Base-by-base conservation (phyloP, 2,888 invertebrate species). In the Doris montereyensis region DNA sequence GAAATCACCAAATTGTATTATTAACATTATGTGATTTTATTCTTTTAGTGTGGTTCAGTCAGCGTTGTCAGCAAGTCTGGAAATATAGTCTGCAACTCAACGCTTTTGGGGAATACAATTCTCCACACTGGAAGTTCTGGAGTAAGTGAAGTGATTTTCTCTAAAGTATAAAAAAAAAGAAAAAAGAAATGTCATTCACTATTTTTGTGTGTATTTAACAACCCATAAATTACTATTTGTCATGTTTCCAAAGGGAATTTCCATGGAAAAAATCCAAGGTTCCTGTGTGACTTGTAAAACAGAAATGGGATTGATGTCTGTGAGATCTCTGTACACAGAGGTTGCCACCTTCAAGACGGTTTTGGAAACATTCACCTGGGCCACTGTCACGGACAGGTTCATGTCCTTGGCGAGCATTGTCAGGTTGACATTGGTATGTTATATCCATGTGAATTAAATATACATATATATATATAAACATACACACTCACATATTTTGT, bases 321-420 rank as follows among this genome's bases (percentile, higher is more conserved):
- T 79, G 21, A 79, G 62, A 34, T 76, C 75, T n/a, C 68, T 79
- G 57, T 79, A 79, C 34, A 57, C 79, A 1, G 79, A 76, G 41
- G 62, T 30, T 62, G 79, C 79, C 17, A 71, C 68, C 58, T 76
- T 79, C 32, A 76, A 75, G 24, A 70, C 79, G 26, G 62, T 60
- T 60, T 71, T 32, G 4, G 79, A 5, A 17, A 24, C 17, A 24
- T 79, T 21, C 34, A 72, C 28, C 67, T 79, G 2, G 79, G 79
- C 21, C 79, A 79, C n/a, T 79, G 79, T 32, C 79, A 79, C 32
- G 79, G 79, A 52, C 76, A 76, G 28, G 10, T 79, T n/a, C 62
- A n/a, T 41, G 17, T 79, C 35, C 68, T 67, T 60, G 79, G 68
- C 26, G 76, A 68, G 2, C 57, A 71, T 8, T 76, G 76, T 30